A percentile compares a stretch with the other conserved stretches of the same genome.
phyloP scores from a whole-genome alignment of 1,140 invertebrate species.

The Drepana arcuata region DNA sequence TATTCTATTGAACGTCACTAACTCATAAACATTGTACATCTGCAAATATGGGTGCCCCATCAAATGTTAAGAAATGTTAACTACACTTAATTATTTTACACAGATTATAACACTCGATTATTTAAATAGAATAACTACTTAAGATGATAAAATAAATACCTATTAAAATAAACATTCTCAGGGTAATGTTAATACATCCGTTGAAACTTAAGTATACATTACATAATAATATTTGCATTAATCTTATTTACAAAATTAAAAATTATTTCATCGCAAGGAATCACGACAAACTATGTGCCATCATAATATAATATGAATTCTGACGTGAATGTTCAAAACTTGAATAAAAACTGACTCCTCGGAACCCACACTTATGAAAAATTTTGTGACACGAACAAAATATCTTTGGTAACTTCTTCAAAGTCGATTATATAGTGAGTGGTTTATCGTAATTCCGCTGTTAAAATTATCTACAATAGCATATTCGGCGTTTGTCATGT shows the following conservation, averaged over 20 bases:
- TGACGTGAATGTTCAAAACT: too few species aligned
- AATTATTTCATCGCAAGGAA: slow-evolving; percentile 9
- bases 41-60: slow-evolving; percentile 62
- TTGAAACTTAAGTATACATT: slow-evolving; percentile 43
- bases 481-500: not conserved
- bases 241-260: slow-evolving; percentile 26
- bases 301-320: too few species aligned
- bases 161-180: slow-evolving; percentile 53
- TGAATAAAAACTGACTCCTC: too few species aligned
- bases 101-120: slow-evolving; percentile 48
- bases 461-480: not conserved
- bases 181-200: slow-evolving; percentile 52
- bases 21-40: slow-evolving; percentile 70
- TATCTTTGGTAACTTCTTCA: slow-evolving; percentile 9
- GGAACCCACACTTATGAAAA: too few species aligned
- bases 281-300: slow-evolving; percentile 12
- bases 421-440: too few species aligned
- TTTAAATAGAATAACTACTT: slow-evolving; percentile 61
- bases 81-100: slow-evolving; percentile 60
- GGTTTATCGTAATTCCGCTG: slow-evolving; percentile 2
- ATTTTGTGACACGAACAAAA: not conserved
- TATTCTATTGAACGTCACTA: slow-evolving; percentile 72
- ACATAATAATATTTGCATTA: slow-evolving; percentile 26
- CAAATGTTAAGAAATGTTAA: slow-evolving; percentile 47
- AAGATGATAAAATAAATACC: slow-evolving; percentile 59